phyloP scores from a whole-genome alignment of 2,113 vertebrate genomes.

The Gymnocephalus cernua region DNA sequence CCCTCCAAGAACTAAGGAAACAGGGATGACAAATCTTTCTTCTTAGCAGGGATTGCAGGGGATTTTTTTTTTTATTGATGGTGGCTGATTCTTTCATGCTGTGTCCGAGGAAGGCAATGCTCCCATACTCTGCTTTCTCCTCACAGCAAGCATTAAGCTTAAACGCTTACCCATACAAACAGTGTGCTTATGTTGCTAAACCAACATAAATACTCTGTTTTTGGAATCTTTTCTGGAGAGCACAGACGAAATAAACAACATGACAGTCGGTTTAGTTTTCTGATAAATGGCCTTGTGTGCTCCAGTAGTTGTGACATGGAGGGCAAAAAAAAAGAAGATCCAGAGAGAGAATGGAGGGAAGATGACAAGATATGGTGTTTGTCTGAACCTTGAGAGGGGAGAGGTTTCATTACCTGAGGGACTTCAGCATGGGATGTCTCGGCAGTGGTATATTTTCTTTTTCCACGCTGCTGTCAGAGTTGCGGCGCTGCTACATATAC shows the following conservation, averaged over 20 bases:
- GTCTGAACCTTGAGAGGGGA: constrained; percentile 60
- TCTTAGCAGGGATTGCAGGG: constrained; percentile 47
- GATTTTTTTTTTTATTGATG: constrained; percentile 38
- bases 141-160: constrained; percentile 7
- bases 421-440: constrained; percentile 52
- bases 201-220: constrained; percentile 41
- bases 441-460: constrained; percentile 13
- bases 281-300: constrained; percentile 55
- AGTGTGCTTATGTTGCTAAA: constrained; percentile 33
- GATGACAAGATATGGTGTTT: constrained; percentile 66
- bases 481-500: constrained; percentile 38
- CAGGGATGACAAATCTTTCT: constrained; percentile 34
- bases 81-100: constrained; percentile 53
- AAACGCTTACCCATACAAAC: constrained; percentile 30
- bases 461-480: constrained; percentile 50
- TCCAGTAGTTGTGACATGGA: constrained; percentile 46
- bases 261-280: constrained; percentile 32
- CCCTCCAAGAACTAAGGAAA: constrained; percentile 27
- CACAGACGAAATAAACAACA: constrained; percentile 31
- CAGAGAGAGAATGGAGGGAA: constrained; percentile 29
- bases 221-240: constrained; percentile 24
- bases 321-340: constrained; percentile 32
- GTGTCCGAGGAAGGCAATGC: constrained; percentile 27
- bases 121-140: constrained; percentile 12
- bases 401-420: constrained; percentile 71